Evolutionary conservation across 1,140 invertebrate genomes (phyloP), one percentile per base, ranked within the genome.

Genomic region (Ectropis grisescens): DNA sequence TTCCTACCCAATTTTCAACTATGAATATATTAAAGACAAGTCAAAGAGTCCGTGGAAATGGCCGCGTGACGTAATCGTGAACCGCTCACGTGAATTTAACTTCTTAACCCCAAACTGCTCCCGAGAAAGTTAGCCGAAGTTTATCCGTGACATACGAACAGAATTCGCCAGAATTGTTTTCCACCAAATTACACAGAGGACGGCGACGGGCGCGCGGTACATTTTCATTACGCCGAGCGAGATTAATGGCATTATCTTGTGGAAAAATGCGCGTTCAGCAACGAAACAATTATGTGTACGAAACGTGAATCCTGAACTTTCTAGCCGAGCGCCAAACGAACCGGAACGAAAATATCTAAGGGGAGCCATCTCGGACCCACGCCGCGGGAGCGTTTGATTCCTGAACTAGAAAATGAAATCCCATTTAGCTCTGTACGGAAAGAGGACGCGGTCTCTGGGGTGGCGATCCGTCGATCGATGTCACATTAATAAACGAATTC

Each of bases 371-470:
- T 29, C 42, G 61, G 47, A 56, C 62, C 40, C 35, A 45, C 44
- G 49, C 46, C 65, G 42, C 47, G 41, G 60, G 61, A 60, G 37
- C 66, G 58, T 72, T 72, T 79, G 68, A 70, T 64, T 69, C 47
- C 54, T 67, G 66, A 69, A 75, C 66, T 74, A 74, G 74, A 75
- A 71, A 74, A 71, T 74, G 61, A 71, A 74, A 69, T 65, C 64
- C 58, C 52, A 66, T 75, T 69, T 69, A 75, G 55, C 52, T 58
- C 43, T 54, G 47, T 52, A 51, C 50, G 58, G 44, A 44, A 35
- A 52, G 47, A 30, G 38, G 43, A 28, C 33, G 31, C 34, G 25
- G 14, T 56, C 65, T 58, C 58, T 11, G n/a, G 58, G 53, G 61
- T 25, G 15, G 36, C 12, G 32, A 45, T 14, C 48, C 40, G 34